Conservation (phyloP, 2,797 vertebrate species). For the Echeneis naucrates region DNA sequence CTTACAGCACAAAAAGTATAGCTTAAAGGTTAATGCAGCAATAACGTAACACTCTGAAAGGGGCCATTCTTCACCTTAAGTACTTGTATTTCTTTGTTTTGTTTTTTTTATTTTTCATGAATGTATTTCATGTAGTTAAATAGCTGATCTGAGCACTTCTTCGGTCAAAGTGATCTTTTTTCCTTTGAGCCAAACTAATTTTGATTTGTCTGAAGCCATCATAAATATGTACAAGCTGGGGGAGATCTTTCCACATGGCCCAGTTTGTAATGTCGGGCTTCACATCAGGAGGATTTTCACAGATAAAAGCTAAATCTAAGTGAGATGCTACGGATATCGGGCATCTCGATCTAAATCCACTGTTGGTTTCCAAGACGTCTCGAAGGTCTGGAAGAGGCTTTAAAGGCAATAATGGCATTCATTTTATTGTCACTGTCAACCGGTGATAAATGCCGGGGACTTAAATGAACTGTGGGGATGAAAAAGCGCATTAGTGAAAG, state of each 20-base stretch:
- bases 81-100: background rate
- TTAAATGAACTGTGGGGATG: constrained; percentile 43
- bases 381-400: constrained; percentile 46
- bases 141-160: background rate
- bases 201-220: constrained; percentile 21
- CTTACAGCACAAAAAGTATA: constrained; percentile 30
- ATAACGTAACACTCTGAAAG: constrained; percentile 15
- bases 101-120: too few relatives aligned
- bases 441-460: constrained; percentile 71
- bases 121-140: constrained; percentile 9
- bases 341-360: constrained; percentile 48
- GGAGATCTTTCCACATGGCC: constrained; percentile 41
- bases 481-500: constrained; percentile 44
- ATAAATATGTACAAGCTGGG: constrained; percentile 31
- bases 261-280: constrained; percentile 22
- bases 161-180: background rate
- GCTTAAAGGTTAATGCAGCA: constrained; percentile 17
- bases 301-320: constrained; percentile 50
- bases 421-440: constrained; percentile 60
- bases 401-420: constrained; percentile 60
- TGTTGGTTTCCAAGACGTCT: constrained; percentile 57
- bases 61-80: background rate
- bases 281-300: constrained; percentile 41
- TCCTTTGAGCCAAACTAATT: constrained; percentile 15
- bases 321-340: constrained; percentile 55